phyloP scores from a whole-genome alignment of 2,888 invertebrate genomes.

The Sesia bembeciformis region DNA sequence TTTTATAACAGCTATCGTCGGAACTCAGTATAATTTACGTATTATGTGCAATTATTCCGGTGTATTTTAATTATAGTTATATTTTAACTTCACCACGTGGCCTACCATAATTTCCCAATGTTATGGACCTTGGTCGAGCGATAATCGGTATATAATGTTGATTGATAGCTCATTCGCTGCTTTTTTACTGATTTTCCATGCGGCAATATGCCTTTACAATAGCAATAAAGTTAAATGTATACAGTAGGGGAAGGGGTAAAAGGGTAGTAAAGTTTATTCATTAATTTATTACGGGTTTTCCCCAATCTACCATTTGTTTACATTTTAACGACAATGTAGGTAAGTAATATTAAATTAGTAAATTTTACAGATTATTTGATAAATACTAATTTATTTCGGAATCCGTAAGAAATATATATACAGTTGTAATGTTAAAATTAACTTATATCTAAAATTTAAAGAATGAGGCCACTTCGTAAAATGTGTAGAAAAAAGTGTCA shows the following conservation, averaged over 20 bases:
- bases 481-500: too few species aligned
- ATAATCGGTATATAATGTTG: conserved; percentile 56
- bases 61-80: conserved; percentile 30
- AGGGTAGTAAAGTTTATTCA: neutral
- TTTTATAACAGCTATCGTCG: neutral
- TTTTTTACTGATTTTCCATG: conserved; percentile 41
- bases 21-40: conserved; percentile 15
- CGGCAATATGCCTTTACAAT: conserved; percentile 1
- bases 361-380: too few species aligned
- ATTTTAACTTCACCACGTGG: conserved; percentile 30
- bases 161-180: conserved; percentile 44
- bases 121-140: conserved; percentile 28
- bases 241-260: neutral
- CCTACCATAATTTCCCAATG: conserved; percentile 45
- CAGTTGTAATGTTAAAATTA: too few species aligned
- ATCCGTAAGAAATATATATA: too few species aligned
- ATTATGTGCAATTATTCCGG: conserved; percentile 16
- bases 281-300: neutral
- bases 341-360: too few species aligned
- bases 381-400: too few species aligned
- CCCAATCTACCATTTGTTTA: neutral
- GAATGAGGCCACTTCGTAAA: too few species aligned
- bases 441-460: too few species aligned
- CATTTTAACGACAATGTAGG: conserved; percentile 10
- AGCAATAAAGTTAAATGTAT: neutral